Base-by-base conservation (phyloP, 2,113 vertebrate species). In the Vulpes lagopus region DNA sequence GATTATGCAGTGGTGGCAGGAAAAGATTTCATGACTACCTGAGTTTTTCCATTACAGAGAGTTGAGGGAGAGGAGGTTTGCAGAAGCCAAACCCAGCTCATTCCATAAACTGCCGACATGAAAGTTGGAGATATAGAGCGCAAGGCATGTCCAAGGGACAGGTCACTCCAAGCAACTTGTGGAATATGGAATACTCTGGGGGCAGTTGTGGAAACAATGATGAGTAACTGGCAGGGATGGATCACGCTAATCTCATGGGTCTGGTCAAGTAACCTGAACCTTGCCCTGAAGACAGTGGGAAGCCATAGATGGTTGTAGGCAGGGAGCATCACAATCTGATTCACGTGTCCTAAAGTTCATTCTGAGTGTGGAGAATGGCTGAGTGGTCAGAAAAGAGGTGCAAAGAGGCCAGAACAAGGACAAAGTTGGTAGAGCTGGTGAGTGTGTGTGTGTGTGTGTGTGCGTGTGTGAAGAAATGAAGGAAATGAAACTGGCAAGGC, bases 401-500 rank as follows among this genome's bases (percentile, higher is more conserved):
- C 51, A 11, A 38, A 89, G 51, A 71, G 69, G 53, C 16, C 80
- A 62, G n/a, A 96, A 74, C 32, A 53, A 95, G 88, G 88, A n/a
- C 93, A 94, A 25, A 84, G 57, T 67, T 71, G 73, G 14, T 23
- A 23, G 71, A 15, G 59, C 3, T 43, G 43, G 43, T 43, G 7
- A 43, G 43, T 43, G 43, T 43, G 43, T 7, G 43, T 43, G 43
- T 43, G 43, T 43, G 43, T 43, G 43, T 43, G 43, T 43, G 38
- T 43, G 38, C 4, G 38, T 43, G 38, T 43, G 38, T 43, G 43
- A 43, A 43, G 43, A 89, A 97, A 93, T 43, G 67, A 93, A 94
- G 79, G 95, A 96, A 96, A 19, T 64, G 92, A 93, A 96, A 96
- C 82, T 30, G 53, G 43, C 22, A 93, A 43, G 22, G 25, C 4